Evolutionary conservation across 2,888 invertebrate species (phyloP).

Genomic region (Platycnemis pennipes): DNA sequence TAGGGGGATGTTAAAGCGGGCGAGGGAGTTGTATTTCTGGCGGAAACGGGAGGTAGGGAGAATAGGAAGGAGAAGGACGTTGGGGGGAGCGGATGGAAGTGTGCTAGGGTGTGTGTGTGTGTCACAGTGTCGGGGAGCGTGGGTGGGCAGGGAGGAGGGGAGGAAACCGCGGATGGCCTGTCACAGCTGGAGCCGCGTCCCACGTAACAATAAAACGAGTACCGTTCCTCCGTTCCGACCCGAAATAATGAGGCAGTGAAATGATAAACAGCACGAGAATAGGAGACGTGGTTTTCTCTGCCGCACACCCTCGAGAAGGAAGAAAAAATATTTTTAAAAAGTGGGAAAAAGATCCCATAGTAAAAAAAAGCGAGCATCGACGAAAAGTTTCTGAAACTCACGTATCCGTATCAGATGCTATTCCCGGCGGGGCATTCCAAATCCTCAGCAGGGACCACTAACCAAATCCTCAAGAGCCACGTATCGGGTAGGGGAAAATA

Average conservation of each 20-base stretch:
- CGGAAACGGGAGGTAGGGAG: background rate
- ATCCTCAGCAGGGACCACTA: constrained; percentile 44
- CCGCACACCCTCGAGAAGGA: background rate
- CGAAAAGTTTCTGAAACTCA: constrained; percentile 50
- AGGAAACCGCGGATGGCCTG: background rate
- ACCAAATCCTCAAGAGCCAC: constrained; percentile 56
- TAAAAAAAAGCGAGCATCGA: constrained; percentile 44
- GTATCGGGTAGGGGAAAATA: constrained; percentile 37
- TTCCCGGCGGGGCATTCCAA: constrained; percentile 45
- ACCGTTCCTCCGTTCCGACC: constrained; percentile 40
- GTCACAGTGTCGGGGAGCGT: background rate
- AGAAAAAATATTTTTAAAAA: background rate
- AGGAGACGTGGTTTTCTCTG: background rate
- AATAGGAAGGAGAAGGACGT: background rate
- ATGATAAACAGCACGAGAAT: constrained; percentile 49
- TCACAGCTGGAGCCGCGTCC: constrained; percentile 42
- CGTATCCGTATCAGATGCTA: constrained; percentile 23
- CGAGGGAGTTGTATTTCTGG: background rate
- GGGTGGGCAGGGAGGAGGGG: background rate
- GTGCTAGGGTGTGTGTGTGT: background rate
- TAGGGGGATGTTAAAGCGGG: constrained; percentile 37
- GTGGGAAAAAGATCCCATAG: background rate
- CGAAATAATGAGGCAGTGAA: constrained; percentile 64
- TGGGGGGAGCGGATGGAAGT: background rate
- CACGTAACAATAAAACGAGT: constrained; percentile 12